Percentiles rank a stretch among this genome's conserved stretches.
Evolutionary conservation across 2,113 vertebrate genomes (phyloP).

Genomic region (Labeo catla): DNA sequence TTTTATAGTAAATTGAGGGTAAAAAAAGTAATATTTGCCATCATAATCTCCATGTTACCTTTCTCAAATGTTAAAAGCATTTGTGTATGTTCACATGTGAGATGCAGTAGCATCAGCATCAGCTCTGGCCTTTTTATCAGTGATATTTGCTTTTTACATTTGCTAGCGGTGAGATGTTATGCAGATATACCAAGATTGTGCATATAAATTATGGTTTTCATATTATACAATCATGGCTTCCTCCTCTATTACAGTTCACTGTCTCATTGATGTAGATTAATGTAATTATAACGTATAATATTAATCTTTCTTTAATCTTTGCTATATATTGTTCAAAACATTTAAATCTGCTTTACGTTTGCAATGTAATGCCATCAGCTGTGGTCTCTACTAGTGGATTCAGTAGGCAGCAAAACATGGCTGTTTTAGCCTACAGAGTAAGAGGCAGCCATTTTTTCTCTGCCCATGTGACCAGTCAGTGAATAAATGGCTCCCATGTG

Average conservation of each 20-base stretch:
- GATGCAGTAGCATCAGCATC: background rate
- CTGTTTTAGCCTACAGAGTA: constrained; percentile 10
- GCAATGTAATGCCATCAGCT: background rate
- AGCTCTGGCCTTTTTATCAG: background rate
- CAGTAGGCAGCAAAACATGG: constrained; percentile 9
- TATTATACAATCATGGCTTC: background rate
- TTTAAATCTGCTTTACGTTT: background rate
- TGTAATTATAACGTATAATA: background rate
- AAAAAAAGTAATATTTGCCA: background rate
- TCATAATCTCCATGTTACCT: background rate
- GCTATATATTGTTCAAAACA: background rate
- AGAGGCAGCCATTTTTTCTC: constrained; percentile 32
- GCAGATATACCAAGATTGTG: background rate
- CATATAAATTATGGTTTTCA: background rate
- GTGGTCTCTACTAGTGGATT: background rate
- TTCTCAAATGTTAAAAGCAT: background rate
- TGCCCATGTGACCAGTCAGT: constrained; percentile 19
- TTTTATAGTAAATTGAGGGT: background rate
- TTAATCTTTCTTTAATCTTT: background rate
- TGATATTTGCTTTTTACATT: background rate
- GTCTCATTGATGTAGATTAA: background rate
- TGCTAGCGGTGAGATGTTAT: background rate
- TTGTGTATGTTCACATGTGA: background rate
- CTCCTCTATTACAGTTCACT: background rate
- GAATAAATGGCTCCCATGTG: constrained; percentile 31